Percentiles rank a stretch among this genome's conserved stretches.
Evolutionary conservation across 2,888 invertebrate species (phyloP).

Genomic region (Rambutsinella grinnellia): DNA sequence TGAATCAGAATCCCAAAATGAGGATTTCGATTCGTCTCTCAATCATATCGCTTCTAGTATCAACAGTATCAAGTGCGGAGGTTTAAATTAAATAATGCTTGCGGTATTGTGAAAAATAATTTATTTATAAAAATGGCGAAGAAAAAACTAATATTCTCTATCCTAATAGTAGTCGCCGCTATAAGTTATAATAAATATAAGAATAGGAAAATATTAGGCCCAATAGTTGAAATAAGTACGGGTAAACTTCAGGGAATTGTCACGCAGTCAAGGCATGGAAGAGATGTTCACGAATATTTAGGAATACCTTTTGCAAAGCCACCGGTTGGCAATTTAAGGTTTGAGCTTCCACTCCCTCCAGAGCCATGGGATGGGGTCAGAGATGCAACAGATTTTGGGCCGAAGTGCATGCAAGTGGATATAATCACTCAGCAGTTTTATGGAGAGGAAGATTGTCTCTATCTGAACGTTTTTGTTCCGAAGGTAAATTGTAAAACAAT

Average conservation of each 20-base stretch:
- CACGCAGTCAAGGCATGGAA: constrained; percentile 35
- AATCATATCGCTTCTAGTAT: not conserved
- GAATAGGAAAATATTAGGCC: constrained; percentile 34
- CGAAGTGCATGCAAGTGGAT: constrained; percentile 57
- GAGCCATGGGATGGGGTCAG: constrained; percentile 58
- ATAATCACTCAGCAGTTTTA: constrained; percentile 55
- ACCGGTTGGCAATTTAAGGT: constrained; percentile 52
- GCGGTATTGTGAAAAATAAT: not conserved
- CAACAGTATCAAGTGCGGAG: not conserved
- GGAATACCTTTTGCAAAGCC: constrained; percentile 53
- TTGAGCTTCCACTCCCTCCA: constrained; percentile 56
- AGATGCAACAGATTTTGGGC: constrained; percentile 53
- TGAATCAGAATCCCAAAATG: too few species aligned
- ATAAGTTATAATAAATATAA: constrained; percentile 29
- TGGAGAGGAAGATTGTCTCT: constrained; percentile 23
- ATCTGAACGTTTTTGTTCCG: too few species aligned
- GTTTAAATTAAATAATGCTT: not conserved
- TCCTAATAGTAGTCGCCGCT: constrained; percentile 3
- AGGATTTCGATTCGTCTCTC: not conserved
- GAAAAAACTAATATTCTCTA: constrained; percentile 8
- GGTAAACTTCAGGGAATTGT: constrained; percentile 52
- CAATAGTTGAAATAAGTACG: constrained; percentile 36
- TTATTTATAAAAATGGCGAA: constrained; percentile 8
- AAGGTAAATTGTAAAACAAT: not conserved
- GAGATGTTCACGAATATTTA: constrained; percentile 34